A percentile compares a stretch with the other conserved stretches of the same genome.
Conservation (phyloP, 2,888 invertebrate species). For the Chrysodeixis includens region DNA sequence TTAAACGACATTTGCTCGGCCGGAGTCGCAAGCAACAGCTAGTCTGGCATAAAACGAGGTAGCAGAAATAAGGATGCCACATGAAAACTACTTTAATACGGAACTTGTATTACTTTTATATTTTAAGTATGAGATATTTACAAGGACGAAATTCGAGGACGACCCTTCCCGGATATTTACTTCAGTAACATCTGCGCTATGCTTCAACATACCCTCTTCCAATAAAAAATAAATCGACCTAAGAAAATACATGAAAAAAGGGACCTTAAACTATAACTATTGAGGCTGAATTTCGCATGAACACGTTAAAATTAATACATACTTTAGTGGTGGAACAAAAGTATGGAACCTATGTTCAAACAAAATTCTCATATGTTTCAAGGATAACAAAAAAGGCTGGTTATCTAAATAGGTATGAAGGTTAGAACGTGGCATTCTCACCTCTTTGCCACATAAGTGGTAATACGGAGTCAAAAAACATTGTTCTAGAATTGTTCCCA, state of each 20-base stretch:
- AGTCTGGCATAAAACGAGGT: background rate
- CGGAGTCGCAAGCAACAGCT: no score
- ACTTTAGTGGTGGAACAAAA: background rate
- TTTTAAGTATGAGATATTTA: conserved; percentile 4
- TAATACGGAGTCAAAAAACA: conserved; percentile 19
- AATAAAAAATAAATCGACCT: background rate
- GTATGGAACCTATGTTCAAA: background rate
- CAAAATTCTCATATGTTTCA: background rate
- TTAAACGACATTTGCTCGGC: no score
- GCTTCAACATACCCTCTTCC: conserved; percentile 4
- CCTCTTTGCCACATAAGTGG: conserved; percentile 1
- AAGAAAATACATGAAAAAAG: background rate
- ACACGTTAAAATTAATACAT: background rate
- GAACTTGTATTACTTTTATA: background rate
- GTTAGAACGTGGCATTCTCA: background rate
- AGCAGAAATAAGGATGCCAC: background rate
- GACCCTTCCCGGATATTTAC: background rate
- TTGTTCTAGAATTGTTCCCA: conserved; percentile 30
- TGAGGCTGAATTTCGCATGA: background rate
- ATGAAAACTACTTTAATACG: background rate
- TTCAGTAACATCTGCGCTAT: conserved; percentile 6
- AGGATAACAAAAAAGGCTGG: background rate
- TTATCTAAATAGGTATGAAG: background rate
- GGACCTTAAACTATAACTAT: conserved; percentile 2
- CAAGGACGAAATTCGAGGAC: background rate